Conservation (phyloP, 2,113 vertebrate species). For the Pelvicachromis taeniatus region DNA sequence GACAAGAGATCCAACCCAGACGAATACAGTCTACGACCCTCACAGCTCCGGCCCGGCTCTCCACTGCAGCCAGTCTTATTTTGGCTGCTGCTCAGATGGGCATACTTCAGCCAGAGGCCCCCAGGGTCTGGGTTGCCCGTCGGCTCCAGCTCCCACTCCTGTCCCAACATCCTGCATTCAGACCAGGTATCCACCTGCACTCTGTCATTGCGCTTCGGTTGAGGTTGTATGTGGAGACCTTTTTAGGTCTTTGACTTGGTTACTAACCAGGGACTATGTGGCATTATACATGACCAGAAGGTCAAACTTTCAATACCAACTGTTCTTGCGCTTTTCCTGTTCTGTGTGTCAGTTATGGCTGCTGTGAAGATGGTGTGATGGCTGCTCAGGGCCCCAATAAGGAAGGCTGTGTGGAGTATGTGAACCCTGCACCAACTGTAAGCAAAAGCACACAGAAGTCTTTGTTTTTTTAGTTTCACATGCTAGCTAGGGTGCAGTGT, state of each 20-base stretch:
- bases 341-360: conserved; percentile 79
- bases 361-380: conserved; percentile 83
- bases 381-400: conserved; percentile 77
- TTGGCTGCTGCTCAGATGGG: conserved; percentile 64
- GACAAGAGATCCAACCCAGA: conserved; percentile 4
- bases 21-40: conserved; percentile 43
- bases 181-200: conserved; percentile 49
- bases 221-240: background rate
- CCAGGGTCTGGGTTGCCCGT: conserved; percentile 43
- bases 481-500: background rate
- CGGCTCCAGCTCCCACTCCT: background rate
- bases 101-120: conserved; percentile 41
- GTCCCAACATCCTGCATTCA: conserved; percentile 36
- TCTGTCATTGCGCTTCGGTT: background rate
- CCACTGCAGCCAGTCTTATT: conserved; percentile 62
- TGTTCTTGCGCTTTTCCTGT: background rate
- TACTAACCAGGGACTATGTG: background rate
- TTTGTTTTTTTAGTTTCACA: background rate
- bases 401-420: conserved; percentile 75
- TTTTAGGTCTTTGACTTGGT: background rate
- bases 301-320: background rate
- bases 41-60: conserved; percentile 24
- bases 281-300: background rate
- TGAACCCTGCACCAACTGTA: conserved; percentile 60
- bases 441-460: conserved; percentile 23